Percentiles rank a stretch among this genome's conserved stretches.
These are phyloP conservation scores for Epizoanthus rinbou DNA, from an alignment of 92 coral and sea anemone species.

Conservation along the genomic window DNA sequence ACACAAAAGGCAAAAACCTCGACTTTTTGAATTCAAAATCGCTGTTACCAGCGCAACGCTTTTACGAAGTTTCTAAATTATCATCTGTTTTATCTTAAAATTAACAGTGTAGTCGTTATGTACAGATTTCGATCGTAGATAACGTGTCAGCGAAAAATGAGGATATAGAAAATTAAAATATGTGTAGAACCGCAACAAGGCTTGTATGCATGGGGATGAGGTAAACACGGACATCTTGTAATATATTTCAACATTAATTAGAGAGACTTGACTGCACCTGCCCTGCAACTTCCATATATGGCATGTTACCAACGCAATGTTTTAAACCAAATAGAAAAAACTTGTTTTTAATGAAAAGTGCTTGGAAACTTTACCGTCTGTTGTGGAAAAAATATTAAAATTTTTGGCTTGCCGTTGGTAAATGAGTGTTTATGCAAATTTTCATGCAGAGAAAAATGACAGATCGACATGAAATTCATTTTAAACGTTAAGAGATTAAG, in stretches of 20 bases:
- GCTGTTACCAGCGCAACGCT: neutral
- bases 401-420: neutral
- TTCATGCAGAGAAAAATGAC: constrained; percentile 32
- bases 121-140: constrained; percentile 35
- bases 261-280: constrained; percentile 38
- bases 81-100: constrained; percentile 32
- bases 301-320: neutral
- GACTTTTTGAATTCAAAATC: constrained; percentile 8
- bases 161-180: constrained; percentile 30
- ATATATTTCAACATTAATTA: constrained; percentile 46
- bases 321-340: neutral
- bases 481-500: constrained; percentile 25
- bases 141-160: constrained; percentile 34
- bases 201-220: constrained; percentile 15
- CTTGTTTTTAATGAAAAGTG: constrained; percentile 12
- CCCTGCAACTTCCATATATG: constrained; percentile 21
- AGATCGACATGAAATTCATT: constrained; percentile 18
- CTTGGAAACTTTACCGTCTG: neutral
- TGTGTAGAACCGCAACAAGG: constrained; percentile 33
- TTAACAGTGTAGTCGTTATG: constrained; percentile 32
- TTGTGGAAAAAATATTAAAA: neutral
- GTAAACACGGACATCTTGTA: constrained; percentile 18
- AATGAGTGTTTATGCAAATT: constrained; percentile 10
- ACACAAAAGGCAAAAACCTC: neutral
- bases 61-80: constrained; percentile 10